Percentiles rank a stretch among this genome's conserved stretches.
These are phyloP conservation scores for Camelus bactrianus DNA, from an alignment of 2,113 vertebrate genomes.

Conservation along the genomic window DNA sequence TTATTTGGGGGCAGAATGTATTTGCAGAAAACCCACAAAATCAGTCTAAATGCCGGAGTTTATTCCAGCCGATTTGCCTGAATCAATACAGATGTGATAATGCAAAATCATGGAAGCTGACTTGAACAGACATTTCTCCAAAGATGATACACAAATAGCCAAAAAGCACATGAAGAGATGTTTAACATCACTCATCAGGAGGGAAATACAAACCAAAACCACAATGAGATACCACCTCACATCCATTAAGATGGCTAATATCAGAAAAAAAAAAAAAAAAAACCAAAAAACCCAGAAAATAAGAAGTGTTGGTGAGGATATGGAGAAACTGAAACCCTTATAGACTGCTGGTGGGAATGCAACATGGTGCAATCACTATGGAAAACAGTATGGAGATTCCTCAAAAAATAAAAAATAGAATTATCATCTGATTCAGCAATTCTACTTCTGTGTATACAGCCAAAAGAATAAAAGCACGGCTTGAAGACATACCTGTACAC, in stretches of 20 bases:
- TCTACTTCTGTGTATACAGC: not conserved
- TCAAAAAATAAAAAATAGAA: not conserved
- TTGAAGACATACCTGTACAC: not conserved
- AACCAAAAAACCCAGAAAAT: not conserved
- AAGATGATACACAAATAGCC: not conserved
- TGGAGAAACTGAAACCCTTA: not conserved
- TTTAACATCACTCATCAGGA: not conserved
- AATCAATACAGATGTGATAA: slow-evolving; percentile 51
- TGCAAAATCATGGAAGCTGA: not conserved
- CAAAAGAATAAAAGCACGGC: not conserved
- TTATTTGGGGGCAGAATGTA: slow-evolving; percentile 72
- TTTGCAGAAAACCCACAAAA: slow-evolving; percentile 61
- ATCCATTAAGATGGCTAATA: not conserved
- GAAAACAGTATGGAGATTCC: not conserved
- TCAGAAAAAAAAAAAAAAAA: not conserved
- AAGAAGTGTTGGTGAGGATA: not conserved
- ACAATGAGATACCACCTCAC: not conserved
- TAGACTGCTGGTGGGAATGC: not conserved
- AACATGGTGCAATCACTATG: not conserved
- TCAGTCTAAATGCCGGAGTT: slow-evolving; percentile 13
- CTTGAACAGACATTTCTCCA: not conserved
- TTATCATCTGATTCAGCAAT: not conserved
- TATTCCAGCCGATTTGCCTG: not conserved
- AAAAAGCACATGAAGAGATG: not conserved
- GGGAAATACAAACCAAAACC: not conserved